Conservation (phyloP, 2,797 vertebrate species). For the Salmo trutta region DNA sequence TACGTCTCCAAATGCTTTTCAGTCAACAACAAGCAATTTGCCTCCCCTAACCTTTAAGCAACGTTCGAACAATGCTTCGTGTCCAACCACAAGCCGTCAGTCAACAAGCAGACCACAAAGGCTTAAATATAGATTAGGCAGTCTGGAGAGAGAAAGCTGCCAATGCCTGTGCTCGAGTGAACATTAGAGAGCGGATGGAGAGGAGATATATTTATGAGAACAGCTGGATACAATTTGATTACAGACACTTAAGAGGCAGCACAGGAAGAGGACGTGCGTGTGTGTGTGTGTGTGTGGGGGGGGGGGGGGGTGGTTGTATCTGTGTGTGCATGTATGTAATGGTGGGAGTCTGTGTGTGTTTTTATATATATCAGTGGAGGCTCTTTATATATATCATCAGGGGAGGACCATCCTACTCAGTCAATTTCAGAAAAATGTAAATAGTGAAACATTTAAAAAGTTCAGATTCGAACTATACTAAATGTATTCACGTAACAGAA, state of each 20-base stretch:
- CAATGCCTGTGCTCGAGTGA: neutral
- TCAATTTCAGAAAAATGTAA: too few species aligned
- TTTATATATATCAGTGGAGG: too few species aligned
- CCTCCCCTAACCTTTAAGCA: neutral
- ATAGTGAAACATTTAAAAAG: too few species aligned
- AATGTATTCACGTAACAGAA: too few species aligned
- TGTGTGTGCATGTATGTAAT: constrained; percentile 5
- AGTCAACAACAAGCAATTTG: neutral
- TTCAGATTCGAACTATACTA: too few species aligned
- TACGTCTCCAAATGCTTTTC: neutral
- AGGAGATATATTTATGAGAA: constrained; percentile 46
- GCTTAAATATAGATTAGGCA: constrained; percentile 20
- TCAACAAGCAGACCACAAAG: neutral
- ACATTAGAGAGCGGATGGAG: constrained; percentile 15
- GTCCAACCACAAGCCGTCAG: neutral
- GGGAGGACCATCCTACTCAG: too few species aligned
- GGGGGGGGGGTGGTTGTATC: neutral
- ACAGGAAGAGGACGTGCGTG: neutral
- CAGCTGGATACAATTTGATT: constrained; percentile 43
- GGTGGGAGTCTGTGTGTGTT: neutral
- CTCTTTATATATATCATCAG: too few species aligned
- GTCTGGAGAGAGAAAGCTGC: neutral
- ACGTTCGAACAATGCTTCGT: neutral
- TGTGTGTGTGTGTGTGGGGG: constrained; percentile 39
- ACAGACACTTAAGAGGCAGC: constrained; percentile 34